Conservation (phyloP, 2,888 invertebrate species). For the Sarcophaga subvicina region DNA sequence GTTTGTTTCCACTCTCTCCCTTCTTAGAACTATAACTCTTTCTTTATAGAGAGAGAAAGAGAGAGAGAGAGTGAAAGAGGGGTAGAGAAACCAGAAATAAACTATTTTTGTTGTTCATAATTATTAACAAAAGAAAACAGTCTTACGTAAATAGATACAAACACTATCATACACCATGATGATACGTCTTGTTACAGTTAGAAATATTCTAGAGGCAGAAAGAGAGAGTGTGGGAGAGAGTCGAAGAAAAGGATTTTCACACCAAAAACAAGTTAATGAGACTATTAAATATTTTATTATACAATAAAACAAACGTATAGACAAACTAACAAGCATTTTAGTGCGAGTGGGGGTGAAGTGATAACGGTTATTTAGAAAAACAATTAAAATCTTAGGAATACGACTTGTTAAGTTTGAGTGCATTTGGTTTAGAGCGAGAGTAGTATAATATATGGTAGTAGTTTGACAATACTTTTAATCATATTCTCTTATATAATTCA, state of each 20-base stretch:
- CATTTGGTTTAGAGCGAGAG: neutral
- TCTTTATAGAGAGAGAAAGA: neutral
- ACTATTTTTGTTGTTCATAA: constrained; percentile 40
- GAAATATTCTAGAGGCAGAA: neutral
- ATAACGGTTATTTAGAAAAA: constrained; percentile 5
- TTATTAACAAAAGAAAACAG: constrained; percentile 45
- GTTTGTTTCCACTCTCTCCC: neutral
- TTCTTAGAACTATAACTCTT: too few relatives aligned
- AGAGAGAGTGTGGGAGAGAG: too few relatives aligned
- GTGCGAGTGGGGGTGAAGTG: too few relatives aligned
- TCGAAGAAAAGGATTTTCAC: constrained; percentile 39
- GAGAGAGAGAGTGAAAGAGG: too few relatives aligned
- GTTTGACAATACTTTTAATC: constrained; percentile 27
- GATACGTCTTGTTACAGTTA: constrained; percentile 16
- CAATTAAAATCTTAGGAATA: constrained; percentile 39
- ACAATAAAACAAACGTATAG: constrained; percentile 37
- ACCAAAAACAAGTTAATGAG: constrained; percentile 52
- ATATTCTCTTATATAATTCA: too few relatives aligned
- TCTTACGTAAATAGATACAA: neutral
- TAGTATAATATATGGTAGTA: constrained; percentile 19
- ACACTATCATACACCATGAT: neutral
- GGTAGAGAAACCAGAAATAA: neutral
- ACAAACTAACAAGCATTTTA: too few relatives aligned
- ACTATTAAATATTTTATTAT: constrained; percentile 48
- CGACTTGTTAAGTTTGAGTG: neutral